These are phyloP conservation scores for Embiotoca jacksoni DNA, from an alignment of 2,113 vertebrate species.

Conservation along the genomic window DNA sequence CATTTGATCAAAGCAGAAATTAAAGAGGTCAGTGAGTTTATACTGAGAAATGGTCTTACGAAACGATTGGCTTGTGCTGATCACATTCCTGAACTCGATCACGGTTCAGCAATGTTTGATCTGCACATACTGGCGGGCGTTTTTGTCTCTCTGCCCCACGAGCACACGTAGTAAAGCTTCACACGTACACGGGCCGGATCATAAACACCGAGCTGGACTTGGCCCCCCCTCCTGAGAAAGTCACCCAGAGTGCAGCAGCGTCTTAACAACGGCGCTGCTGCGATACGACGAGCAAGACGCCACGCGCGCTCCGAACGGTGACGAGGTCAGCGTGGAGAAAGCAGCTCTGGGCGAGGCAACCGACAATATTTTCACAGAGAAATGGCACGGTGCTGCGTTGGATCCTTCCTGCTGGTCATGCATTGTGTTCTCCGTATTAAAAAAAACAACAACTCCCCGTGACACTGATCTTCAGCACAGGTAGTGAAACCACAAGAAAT, in stretches of 20 bases:
- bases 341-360: constrained; percentile 19
- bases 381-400: constrained; percentile 24
- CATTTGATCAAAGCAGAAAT: constrained; percentile 19
- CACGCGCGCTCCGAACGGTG: constrained; percentile 44
- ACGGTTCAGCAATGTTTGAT: constrained; percentile 10
- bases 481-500: neutral
- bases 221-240: constrained; percentile 52
- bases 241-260: constrained; percentile 71
- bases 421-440: constrained; percentile 16
- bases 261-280: constrained; percentile 64
- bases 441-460: constrained; percentile 1
- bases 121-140: constrained; percentile 30
- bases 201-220: constrained; percentile 60
- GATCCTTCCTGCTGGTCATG: constrained; percentile 38
- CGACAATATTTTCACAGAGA: constrained; percentile 55
- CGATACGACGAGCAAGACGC: constrained; percentile 56
- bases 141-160: constrained; percentile 1
- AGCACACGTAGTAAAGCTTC: constrained; percentile 29
- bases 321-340: constrained; percentile 40
- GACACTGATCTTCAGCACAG: neutral
- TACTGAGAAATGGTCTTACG: neutral
- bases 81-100: neutral
- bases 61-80: neutral
- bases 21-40: neutral
- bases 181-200: constrained; percentile 39